Percentiles rank a stretch among this genome's conserved stretches.
Conservation (phyloP, 2,797 vertebrate species). For the Microctenopoma lineatum region DNA sequence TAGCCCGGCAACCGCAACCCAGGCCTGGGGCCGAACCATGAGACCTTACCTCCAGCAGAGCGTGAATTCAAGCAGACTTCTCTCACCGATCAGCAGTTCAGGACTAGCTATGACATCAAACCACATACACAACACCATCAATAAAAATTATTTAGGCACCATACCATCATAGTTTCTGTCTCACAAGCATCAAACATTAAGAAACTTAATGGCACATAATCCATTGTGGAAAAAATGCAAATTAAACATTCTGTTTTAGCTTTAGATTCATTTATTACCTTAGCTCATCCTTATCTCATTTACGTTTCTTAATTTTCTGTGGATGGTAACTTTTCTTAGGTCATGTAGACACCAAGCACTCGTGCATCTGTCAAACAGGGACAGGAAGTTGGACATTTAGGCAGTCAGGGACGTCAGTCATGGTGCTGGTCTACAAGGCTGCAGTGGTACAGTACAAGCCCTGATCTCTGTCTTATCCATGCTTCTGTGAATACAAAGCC, state of each 20-base stretch:
- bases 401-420: slow-evolving; percentile 83
- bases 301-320: slow-evolving; percentile 70
- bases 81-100: slow-evolving; percentile 86
- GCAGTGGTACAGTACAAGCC: slow-evolving; percentile 75
- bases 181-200: slow-evolving; percentile 50
- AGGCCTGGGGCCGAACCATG: slow-evolving; percentile 82
- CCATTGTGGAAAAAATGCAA: slow-evolving; percentile 51
- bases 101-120: slow-evolving; percentile 78
- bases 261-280: slow-evolving; percentile 65
- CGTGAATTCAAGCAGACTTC: slow-evolving; percentile 92
- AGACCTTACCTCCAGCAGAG: slow-evolving; percentile 94
- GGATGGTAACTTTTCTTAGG: slow-evolving; percentile 65
- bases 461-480: slow-evolving; percentile 83
- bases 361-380: slow-evolving; percentile 77
- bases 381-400: slow-evolving; percentile 64
- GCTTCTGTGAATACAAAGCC: slow-evolving; percentile 87
- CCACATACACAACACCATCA: slow-evolving; percentile 58
- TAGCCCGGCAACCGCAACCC: slow-evolving; percentile 87
- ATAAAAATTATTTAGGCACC: slow-evolving; percentile 45
- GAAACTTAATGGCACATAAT: slow-evolving; percentile 48
- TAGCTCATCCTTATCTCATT: slow-evolving; percentile 80
- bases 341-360: slow-evolving; percentile 81
- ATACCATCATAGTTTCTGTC: slow-evolving; percentile 55
- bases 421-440: slow-evolving; percentile 71
- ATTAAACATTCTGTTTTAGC: slow-evolving; percentile 44